Evolutionary conservation across 2,113 vertebrate genomes (phyloP), one percentile per base, ranked within the genome.

Genomic region (Isichthys henryi): DNA sequence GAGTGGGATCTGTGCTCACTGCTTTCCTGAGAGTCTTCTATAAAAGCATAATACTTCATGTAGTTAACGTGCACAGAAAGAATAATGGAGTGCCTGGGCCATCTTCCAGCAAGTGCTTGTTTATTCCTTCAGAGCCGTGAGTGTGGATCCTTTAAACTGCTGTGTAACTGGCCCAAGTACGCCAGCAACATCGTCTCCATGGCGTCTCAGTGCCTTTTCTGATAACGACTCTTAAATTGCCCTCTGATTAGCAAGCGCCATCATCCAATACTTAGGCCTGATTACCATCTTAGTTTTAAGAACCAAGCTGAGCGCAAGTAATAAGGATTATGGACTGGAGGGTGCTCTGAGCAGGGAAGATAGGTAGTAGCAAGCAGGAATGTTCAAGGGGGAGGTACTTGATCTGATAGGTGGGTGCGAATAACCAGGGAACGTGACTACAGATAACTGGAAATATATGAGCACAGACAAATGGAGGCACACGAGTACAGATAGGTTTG

Each of bases 281-380:
- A 80, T 80, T 80, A 80, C 17, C 74, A 80, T 80, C 74, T 80
- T 80, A 80, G 74, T 80, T 80, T 80, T 80, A 80, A 80, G 74
- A 80, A 80, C 13, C 35, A 15, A 80, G 74, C 15, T 43, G 11
- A 35, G 17, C 35, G 35, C 35, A 6, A 80, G 74, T 80, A 80
- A 80, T 80, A 43, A 80, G 74, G 35, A 39, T 80, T 80, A 80
- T 19, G 35, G 35, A 80, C 13, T 17, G 35, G 74, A 80, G 31
- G 74, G 35, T 80, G 74, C 74, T 80, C 35, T 80, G 31, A 80
- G 35, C 11, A 19, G 74, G 31, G 74, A 80, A 43, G 62, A 27
- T 70, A 80, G 74, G 74, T 43, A 27, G 35, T 17, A 80, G 35
- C 74, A 80, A 15, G 35, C 74, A 43, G 35, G 31, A 43, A 80